Conservation (phyloP, 1,140 invertebrate genomes). For the Platorchestia sp. region DNA sequence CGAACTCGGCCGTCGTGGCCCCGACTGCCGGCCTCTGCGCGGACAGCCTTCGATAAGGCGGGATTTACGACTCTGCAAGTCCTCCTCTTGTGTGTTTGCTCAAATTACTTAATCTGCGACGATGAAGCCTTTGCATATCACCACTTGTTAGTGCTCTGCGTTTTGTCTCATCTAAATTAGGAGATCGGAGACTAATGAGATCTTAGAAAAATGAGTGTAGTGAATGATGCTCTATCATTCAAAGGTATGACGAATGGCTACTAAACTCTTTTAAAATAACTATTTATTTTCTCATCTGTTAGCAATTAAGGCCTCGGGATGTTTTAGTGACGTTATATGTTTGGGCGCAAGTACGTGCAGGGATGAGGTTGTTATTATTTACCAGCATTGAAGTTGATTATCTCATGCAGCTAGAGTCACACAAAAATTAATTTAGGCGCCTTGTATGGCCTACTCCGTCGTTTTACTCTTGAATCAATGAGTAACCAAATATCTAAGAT, state of each 20-base stretch:
- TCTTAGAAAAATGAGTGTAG: not conserved
- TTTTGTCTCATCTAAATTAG: not conserved
- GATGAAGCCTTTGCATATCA: slow-evolving; percentile 12
- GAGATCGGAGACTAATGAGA: not conserved
- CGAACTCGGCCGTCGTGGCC: too few species aligned
- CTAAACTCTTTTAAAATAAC: not conserved
- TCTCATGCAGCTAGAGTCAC: not conserved
- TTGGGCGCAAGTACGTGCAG: not conserved
- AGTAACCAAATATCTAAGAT: not conserved
- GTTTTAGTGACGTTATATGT: not conserved
- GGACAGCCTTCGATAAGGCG: slow-evolving; percentile 43
- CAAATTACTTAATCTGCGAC: slow-evolving; percentile 49
- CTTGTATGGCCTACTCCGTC: not conserved
- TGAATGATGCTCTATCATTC: not conserved
- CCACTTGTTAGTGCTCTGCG: not conserved
- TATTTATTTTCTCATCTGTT: not conserved
- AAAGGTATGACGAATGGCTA: not conserved
- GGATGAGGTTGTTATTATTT: not conserved
- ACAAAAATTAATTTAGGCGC: not conserved
- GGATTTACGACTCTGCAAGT: slow-evolving; percentile 20
- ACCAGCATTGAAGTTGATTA: not conserved
- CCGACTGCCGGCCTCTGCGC: not conserved
- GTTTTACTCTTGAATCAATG: not conserved
- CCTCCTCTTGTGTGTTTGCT: slow-evolving; percentile 46
- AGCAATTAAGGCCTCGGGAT: too few species aligned